Evolutionary conservation across 2,888 invertebrate genomes (phyloP), one percentile per base, ranked within the genome.

Genomic region (Parelbella ahira): DNA sequence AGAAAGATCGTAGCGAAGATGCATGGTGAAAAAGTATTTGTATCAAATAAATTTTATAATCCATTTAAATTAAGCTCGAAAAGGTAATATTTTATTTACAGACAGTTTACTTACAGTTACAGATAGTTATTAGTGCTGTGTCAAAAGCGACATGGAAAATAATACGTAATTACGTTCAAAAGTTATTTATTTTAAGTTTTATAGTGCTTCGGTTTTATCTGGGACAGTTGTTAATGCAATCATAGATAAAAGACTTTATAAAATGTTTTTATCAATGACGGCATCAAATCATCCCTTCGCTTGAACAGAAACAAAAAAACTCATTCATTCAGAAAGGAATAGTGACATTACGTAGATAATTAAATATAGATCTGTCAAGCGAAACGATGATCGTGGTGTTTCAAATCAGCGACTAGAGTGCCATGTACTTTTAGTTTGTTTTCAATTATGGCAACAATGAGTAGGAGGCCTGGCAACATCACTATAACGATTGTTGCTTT

Each of bases 401-500:
- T 83, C 86, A 87, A 83, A 86, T 83, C 86, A 84, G 76, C 86
- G 87, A 73, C 84, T 66, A 76, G 80, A 67, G 68, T 80, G 77
- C 83, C 84, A 59, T 79, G 79, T 86, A 86, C 77, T 68, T 75
- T 79, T 71, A 53, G 58, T 53, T 48, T 51, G 53, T 61, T 71
- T 68, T 63, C 63, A 61, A 55, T 49, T 71, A 72, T 75, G 86
- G 87, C 86, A 86, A 66, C 76, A 80, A 70, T 47, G 58, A 86
- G 81, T 83, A 86, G 83, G 68, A 84, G 74, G 59, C 44, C 42
- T 46, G 34, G 46, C 13, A 32, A 20, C 18, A 53, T 68, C 72
- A 48, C 74, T n/a, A n/a, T n/a, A 60, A 76, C 71, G 76, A 78
- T 78, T 71, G 77, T 77, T 82, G 74, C 83, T 81, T 69, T 15